Evolutionary conservation across 1,140 invertebrate species (phyloP).

Genomic region (Zaprionus capensis): DNA sequence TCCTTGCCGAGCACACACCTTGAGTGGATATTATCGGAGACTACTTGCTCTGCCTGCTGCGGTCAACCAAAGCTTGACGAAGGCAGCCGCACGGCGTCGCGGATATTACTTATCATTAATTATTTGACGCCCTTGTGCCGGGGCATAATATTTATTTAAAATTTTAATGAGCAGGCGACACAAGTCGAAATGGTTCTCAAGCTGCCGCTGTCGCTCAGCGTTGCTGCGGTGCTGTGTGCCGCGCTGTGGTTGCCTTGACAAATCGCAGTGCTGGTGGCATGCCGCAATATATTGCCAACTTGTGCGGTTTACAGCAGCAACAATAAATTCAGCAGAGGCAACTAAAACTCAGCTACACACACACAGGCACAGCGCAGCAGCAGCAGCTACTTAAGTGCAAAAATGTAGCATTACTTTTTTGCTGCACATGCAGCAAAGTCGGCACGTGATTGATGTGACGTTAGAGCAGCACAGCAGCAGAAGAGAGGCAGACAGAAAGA

Average conservation of each 20-base stretch:
- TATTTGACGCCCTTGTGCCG: constrained; percentile 39
- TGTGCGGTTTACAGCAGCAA: constrained; percentile 39
- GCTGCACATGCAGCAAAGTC: constrained; percentile 53
- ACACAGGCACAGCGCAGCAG: not conserved
- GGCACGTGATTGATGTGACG: constrained; percentile 53
- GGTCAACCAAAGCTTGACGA: constrained; percentile 50
- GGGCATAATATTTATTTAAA: constrained; percentile 53
- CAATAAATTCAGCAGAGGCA: constrained; percentile 44
- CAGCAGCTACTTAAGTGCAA: constrained; percentile 55
- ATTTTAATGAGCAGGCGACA: constrained; percentile 53
- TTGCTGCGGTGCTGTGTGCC: not conserved
- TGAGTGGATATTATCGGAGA: constrained; percentile 26
- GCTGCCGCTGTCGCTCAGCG: not conserved
- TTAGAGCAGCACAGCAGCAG: constrained; percentile 13
- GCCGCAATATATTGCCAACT: constrained; percentile 54
- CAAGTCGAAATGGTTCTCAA: constrained; percentile 33
- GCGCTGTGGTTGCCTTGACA: constrained; percentile 43
- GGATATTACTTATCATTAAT: constrained; percentile 61
- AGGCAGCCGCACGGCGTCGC: constrained; percentile 24
- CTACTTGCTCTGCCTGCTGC: constrained; percentile 33
- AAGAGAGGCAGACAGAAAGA: not conserved
- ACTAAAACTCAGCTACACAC: constrained; percentile 24
- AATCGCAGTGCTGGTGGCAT: constrained; percentile 42
- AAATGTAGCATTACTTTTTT: constrained; percentile 58
- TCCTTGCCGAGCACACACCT: constrained; percentile 29